phyloP scores from a whole-genome alignment of 2,888 invertebrate genomes.

The Aphrophora alni region DNA sequence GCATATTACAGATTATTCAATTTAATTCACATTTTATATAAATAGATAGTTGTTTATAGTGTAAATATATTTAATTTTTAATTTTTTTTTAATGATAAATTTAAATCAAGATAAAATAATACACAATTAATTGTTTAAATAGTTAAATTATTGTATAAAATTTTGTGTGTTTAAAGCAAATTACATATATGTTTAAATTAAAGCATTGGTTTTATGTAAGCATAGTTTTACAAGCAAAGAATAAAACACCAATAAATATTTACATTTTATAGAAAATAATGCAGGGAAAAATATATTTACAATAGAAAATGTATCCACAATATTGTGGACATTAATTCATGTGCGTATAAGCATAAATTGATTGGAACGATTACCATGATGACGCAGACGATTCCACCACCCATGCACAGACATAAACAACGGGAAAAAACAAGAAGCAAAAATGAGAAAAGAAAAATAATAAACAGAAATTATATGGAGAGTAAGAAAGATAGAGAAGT shows the following conservation, averaged over 20 bases:
- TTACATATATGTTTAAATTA: constrained; percentile 33
- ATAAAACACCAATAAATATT: background rate
- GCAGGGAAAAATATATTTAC: background rate
- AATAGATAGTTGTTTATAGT: no score
- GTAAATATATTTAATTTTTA: no score
- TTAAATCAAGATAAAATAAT: background rate
- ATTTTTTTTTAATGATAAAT: no score
- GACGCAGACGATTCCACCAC: constrained; percentile 33
- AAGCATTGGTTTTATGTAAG: constrained; percentile 14
- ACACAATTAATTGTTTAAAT: background rate
- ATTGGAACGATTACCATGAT: constrained; percentile 32
- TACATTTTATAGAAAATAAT: background rate
- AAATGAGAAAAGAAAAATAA: constrained; percentile 45
- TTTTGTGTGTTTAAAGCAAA: no score
- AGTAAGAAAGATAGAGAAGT: background rate
- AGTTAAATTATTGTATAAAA: no score
- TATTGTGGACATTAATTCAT: background rate
- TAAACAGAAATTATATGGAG: constrained; percentile 42
- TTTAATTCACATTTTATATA: no score
- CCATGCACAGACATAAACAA: constrained; percentile 47
- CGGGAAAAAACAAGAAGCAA: constrained; percentile 44
- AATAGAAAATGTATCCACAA: background rate
- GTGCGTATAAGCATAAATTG: constrained; percentile 7
- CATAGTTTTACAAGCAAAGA: background rate
- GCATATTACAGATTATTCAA: no score